Conservation (phyloP, 2,113 vertebrate species). For the Leuciscus idus region DNA sequence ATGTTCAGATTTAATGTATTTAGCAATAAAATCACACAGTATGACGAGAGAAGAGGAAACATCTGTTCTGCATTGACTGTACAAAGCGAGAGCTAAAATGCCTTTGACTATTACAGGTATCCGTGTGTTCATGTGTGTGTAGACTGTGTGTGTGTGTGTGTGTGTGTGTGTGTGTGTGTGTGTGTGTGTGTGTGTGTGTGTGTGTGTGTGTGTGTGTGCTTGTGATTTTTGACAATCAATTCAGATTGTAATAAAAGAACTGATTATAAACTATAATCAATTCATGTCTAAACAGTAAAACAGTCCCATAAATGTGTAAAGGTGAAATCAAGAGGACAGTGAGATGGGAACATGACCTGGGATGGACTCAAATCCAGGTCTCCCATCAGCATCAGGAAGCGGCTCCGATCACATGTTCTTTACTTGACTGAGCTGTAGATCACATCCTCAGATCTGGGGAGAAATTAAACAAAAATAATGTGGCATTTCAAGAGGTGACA, state of each 20-base stretch:
- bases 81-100: too few relatives aligned
- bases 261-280: background rate
- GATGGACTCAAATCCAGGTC: background rate
- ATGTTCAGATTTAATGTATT: too few relatives aligned
- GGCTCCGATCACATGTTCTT: background rate
- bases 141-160: too few relatives aligned
- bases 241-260: background rate
- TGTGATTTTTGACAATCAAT: background rate
- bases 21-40: too few relatives aligned
- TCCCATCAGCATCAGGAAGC: background rate
- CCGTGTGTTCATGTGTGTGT: too few relatives aligned
- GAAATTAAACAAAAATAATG: background rate
- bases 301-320: background rate
- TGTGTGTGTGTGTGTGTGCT: too few relatives aligned
- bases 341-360: background rate
- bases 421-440: conserved; percentile 20
- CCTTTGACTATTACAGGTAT: too few relatives aligned
- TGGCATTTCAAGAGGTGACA: background rate
- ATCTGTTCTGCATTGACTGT: too few relatives aligned
- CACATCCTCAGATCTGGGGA: background rate
- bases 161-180: too few relatives aligned
- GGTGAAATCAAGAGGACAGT: background rate
- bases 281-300: background rate
- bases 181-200: too few relatives aligned
- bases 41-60: too few relatives aligned